Evolutionary conservation across 2,797 vertebrate genomes (phyloP).

Genomic region (Lutjanus argentimaculatus): DNA sequence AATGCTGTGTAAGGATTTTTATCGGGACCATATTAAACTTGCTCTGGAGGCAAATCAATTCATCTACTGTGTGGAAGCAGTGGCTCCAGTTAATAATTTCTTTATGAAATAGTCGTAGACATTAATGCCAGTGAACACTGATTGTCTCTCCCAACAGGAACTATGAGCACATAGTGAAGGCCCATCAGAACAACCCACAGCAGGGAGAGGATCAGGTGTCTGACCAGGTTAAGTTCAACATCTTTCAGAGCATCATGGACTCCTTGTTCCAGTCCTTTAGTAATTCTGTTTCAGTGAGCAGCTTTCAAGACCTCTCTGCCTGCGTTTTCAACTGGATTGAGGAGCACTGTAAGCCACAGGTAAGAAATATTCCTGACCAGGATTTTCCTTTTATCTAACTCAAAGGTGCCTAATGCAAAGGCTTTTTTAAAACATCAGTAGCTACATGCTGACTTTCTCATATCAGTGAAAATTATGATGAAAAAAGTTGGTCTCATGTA

Average conservation of each 20-base stretch:
- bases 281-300: constrained; percentile 92
- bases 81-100: neutral
- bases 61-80: neutral
- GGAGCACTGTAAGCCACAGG: constrained; percentile 99
- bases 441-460: too few species aligned
- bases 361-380: constrained; percentile 55
- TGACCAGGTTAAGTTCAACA: constrained; percentile 96
- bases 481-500: too few species aligned
- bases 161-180: constrained; percentile 98
- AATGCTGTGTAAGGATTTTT: neutral
- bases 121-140: neutral
- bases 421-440: too few species aligned
- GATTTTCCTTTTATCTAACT: too few species aligned
- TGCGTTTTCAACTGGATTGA: constrained; percentile 99
- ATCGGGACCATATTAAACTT: neutral
- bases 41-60: neutral
- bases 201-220: constrained; percentile 95
- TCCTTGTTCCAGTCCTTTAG: constrained; percentile 97
- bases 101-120: neutral
- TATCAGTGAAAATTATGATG: too few species aligned
- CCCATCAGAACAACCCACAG: constrained; percentile 95
- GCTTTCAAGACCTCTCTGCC: constrained; percentile 96
- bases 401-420: too few species aligned
- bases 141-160: constrained; percentile 85
- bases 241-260: constrained; percentile 99